Conservation (phyloP, 1,140 invertebrate genomes). For the Atta texana region DNA sequence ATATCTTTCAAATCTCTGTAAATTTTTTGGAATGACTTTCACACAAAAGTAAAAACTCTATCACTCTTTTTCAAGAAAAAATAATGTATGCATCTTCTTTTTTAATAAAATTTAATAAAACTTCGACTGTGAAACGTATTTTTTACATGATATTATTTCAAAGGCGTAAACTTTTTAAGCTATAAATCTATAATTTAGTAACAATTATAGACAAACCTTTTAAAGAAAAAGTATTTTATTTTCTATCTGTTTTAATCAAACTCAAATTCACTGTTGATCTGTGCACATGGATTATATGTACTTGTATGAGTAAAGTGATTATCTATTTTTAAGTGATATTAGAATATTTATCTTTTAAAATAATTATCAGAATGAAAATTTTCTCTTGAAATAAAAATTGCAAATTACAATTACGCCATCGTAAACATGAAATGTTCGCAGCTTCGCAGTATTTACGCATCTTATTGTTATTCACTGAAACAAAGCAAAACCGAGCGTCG, state of each 20-base stretch:
- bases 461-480: slow-evolving; percentile 37
- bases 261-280: not conserved
- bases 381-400: not conserved
- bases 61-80: too few species aligned
- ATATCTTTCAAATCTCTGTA: too few species aligned
- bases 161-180: not conserved
- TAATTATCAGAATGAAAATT: not conserved
- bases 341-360: not conserved
- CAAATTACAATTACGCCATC: not conserved
- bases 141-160: not conserved
- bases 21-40: too few species aligned
- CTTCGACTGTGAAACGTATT: not conserved
- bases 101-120: not conserved
- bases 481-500: slow-evolving; percentile 37
- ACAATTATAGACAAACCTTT: not conserved
- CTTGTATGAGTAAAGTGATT: not conserved
- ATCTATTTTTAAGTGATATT: not conserved
- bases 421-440: slow-evolving; percentile 9
- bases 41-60: too few species aligned
- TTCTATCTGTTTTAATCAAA: not conserved
- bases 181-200: not conserved
- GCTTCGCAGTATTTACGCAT: slow-evolving; percentile 1
- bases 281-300: not conserved
- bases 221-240: not conserved
- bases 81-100: not conserved